These are phyloP conservation scores for Nematolebias whitei DNA, from an alignment of 2,113 vertebrate species.

Conservation along the genomic window DNA sequence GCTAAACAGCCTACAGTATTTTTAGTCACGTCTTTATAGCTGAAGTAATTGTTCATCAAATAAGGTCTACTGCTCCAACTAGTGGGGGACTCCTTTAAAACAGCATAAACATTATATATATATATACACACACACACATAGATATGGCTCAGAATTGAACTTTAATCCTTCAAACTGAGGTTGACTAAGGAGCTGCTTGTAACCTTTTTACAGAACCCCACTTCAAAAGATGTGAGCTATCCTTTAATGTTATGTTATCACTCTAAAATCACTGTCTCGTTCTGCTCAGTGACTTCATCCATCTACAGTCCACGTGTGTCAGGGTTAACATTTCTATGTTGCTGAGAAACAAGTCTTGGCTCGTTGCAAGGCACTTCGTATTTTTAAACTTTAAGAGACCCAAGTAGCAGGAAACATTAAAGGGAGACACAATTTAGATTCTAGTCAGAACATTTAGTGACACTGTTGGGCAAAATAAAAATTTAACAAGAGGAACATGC, in stretches of 20 bases:
- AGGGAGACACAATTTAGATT: conserved; percentile 5
- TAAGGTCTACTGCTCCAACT: too few species aligned
- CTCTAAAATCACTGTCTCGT: neutral
- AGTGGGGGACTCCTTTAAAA: too few species aligned
- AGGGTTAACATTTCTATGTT: conserved; percentile 18
- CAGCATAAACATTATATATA: too few species aligned
- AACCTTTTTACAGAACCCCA: too few species aligned
- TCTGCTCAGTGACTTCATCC: conserved; percentile 13
- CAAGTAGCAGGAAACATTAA: conserved; percentile 17
- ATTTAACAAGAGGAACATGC: conserved; percentile 4
- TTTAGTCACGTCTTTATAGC: too few species aligned
- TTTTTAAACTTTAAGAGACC: conserved; percentile 22
- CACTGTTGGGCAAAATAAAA: neutral
- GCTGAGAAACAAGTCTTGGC: conserved; percentile 32
- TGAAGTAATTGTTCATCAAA: too few species aligned
- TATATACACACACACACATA: too few species aligned
- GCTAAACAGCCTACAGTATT: too few species aligned
- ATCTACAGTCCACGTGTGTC: conserved; percentile 8
- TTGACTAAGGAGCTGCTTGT: too few species aligned
- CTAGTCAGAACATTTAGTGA: neutral
- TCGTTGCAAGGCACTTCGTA: conserved; percentile 28
- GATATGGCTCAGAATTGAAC: too few species aligned
- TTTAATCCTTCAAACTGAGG: too few species aligned
- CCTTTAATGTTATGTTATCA: neutral
- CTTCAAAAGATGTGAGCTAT: too few species aligned